Evolutionary conservation across 2,113 vertebrate genomes (phyloP).

Genomic region (Phycodurus eques): DNA sequence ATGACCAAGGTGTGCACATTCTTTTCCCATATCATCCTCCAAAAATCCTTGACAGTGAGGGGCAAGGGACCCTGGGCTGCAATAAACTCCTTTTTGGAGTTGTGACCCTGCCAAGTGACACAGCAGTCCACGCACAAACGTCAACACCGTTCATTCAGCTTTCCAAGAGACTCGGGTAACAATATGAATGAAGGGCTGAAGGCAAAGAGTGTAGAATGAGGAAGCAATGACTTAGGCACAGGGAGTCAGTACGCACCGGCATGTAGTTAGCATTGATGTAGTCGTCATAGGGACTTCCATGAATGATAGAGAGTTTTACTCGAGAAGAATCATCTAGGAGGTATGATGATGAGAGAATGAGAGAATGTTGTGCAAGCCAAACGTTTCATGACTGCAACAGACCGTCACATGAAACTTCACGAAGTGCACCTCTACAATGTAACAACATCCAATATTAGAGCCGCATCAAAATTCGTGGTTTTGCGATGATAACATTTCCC

Average conservation of each 20-base stretch:
- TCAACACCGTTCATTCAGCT: not conserved
- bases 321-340: conserved; percentile 87
- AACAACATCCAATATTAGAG: not conserved
- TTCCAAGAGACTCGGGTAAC: not conserved
- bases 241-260: conserved; percentile 78
- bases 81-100: conserved; percentile 87
- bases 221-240: conserved; percentile 19
- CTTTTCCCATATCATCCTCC: conserved; percentile 98
- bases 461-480: not conserved
- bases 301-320: conserved; percentile 85
- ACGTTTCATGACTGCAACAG: not conserved
- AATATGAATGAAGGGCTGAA: not conserved
- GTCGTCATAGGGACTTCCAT: conserved; percentile 75
- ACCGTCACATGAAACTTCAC: not conserved
- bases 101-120: conserved; percentile 80
- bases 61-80: conserved; percentile 92
- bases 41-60: conserved; percentile 87
- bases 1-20: conserved; percentile 86
- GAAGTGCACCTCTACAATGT: not conserved
- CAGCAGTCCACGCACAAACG: conserved; percentile 8
- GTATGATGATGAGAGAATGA: not conserved
- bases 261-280: conserved; percentile 98
- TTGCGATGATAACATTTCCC: not conserved
- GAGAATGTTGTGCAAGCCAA: not conserved
- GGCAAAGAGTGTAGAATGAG: conserved; percentile 3